phyloP scores from a whole-genome alignment of 1,140 invertebrate species.

The Amphibalanus amphitrite region DNA sequence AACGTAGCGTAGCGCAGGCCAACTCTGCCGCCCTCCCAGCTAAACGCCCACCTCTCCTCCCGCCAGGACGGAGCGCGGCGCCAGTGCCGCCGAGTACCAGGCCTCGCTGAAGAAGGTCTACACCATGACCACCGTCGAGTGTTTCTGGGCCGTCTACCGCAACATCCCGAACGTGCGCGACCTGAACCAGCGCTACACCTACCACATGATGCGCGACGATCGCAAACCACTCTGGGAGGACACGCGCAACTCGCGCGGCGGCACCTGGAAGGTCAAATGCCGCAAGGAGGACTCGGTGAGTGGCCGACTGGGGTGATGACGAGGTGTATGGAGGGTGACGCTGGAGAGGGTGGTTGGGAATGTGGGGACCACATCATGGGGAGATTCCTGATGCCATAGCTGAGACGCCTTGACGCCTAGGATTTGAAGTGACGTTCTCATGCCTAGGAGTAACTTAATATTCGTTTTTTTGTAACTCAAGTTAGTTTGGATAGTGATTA shows the following conservation, averaged over 20 bases:
- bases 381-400: too few species aligned
- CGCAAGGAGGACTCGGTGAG: slow-evolving; percentile 38
- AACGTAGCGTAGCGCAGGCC: too few species aligned
- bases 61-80: slow-evolving; percentile 35
- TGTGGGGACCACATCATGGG: background rate
- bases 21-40: slow-evolving; percentile 30
- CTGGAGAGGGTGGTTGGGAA: background rate
- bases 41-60: slow-evolving; percentile 1
- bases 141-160: slow-evolving; percentile 37
- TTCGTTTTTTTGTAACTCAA: too few species aligned
- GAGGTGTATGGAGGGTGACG: background rate
- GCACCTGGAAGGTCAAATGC: slow-evolving; percentile 44
- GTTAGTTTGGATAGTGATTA: too few species aligned
- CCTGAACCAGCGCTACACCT: slow-evolving; percentile 33
- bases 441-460: too few species aligned
- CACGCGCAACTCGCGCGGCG: slow-evolving; percentile 37
- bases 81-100: slow-evolving; percentile 40
- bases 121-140: slow-evolving; percentile 42
- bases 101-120: slow-evolving; percentile 42
- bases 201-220: slow-evolving; percentile 44
- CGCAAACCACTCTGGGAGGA: slow-evolving; percentile 47
- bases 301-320: background rate
- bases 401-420: too few species aligned
- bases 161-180: slow-evolving; percentile 29
- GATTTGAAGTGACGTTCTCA: too few species aligned